phyloP scores from a whole-genome alignment of 2,113 vertebrate genomes.

The Prochilodus magdalenae region DNA sequence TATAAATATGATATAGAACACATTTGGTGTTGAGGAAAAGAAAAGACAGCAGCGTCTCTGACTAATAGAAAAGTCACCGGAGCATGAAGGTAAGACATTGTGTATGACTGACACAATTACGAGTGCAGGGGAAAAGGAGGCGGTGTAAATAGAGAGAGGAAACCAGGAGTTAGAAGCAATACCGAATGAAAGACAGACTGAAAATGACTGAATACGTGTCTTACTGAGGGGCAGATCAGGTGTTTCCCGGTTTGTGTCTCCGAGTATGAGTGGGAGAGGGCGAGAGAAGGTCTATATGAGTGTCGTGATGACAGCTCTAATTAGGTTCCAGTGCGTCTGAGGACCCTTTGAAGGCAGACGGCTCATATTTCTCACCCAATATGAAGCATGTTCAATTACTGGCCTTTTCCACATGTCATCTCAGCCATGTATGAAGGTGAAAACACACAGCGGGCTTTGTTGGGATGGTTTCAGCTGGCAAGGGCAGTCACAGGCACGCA shows the following conservation, averaged over 20 bases:
- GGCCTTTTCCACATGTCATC: slow-evolving; percentile 57
- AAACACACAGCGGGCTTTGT: slow-evolving; percentile 65
- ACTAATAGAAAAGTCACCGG: slow-evolving; percentile 46
- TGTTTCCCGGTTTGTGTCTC: neutral
- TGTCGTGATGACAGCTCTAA: slow-evolving; percentile 50
- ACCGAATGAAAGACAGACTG: slow-evolving; percentile 4
- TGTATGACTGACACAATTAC: slow-evolving; percentile 41
- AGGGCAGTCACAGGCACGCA: neutral
- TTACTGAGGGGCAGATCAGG: slow-evolving; percentile 11
- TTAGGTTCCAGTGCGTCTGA: slow-evolving; percentile 49
- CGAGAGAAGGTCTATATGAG: slow-evolving; percentile 43
- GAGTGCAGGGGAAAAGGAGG: slow-evolving; percentile 13
- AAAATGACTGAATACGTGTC: slow-evolving; percentile 2
- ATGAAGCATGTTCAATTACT: slow-evolving; percentile 64
- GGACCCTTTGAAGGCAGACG: slow-evolving; percentile 49
- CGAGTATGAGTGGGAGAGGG: neutral
- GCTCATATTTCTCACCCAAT: slow-evolving; percentile 65
- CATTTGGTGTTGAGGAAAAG: neutral
- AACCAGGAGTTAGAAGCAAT: neutral
- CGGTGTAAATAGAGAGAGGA: slow-evolving; percentile 3
- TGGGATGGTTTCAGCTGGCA: slow-evolving; percentile 55
- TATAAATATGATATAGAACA: neutral
- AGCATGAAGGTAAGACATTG: slow-evolving; percentile 44
- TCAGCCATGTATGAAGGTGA: slow-evolving; percentile 64
- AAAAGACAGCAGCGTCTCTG: slow-evolving; percentile 27